Percentiles rank a stretch among this genome's conserved stretches.
phyloP scores from a whole-genome alignment of 1,140 invertebrate species.

The Hestina assimilis region DNA sequence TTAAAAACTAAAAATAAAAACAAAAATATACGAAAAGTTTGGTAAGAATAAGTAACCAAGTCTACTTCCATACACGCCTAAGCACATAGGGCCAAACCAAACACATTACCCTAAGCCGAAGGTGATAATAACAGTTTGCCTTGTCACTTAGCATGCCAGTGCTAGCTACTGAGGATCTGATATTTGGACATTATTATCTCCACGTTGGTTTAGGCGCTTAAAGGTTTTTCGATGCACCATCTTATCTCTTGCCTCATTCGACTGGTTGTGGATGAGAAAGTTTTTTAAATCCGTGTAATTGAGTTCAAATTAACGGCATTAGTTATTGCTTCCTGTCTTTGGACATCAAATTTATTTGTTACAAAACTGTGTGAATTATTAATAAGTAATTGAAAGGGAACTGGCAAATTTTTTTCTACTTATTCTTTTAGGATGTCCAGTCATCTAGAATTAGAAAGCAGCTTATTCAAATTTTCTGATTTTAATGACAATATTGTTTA shows the following conservation, averaged over 20 bases:
- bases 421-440: no score
- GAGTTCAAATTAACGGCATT: not conserved
- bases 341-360: no score
- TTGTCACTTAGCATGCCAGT: slow-evolving; percentile 42
- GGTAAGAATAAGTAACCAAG: not conserved
- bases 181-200: slow-evolving; percentile 59
- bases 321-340: not conserved
- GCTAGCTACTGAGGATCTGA: slow-evolving; percentile 44
- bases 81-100: slow-evolving; percentile 35
- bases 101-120: slow-evolving; percentile 46
- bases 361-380: no score
- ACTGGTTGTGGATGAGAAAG: not conserved
- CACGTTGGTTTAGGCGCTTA: slow-evolving; percentile 47
- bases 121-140: slow-evolving; percentile 59
- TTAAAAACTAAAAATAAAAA: not conserved
- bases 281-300: not conserved
- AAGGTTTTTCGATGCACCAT: slow-evolving; percentile 14
- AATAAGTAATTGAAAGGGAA: no score
- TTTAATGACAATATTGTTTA: no score
- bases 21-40: not conserved
- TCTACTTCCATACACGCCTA: slow-evolving; percentile 7
- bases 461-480: no score
- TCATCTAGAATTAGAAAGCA: no score
- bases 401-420: no score
- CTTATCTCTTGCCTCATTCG: slow-evolving; percentile 8